phyloP scores from a whole-genome alignment of 2,113 vertebrate genomes.

The Carettochelys insculpta region DNA sequence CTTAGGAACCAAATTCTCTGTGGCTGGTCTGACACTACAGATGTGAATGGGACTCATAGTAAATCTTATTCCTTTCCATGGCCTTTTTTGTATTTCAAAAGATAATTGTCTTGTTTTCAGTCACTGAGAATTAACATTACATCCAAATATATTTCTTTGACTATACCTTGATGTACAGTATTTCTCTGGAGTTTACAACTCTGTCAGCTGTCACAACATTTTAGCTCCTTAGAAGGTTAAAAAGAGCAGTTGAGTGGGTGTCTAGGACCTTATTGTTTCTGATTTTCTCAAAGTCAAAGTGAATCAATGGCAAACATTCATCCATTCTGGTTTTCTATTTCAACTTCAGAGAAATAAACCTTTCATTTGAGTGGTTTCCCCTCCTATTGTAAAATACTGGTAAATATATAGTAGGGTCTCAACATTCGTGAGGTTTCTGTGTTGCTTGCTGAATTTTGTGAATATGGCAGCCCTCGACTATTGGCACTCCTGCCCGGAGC shows the following conservation, averaged over 20 bases:
- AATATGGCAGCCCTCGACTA: no score
- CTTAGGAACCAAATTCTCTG: background rate
- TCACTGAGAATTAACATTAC: background rate
- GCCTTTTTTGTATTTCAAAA: background rate
- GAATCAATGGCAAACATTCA: background rate
- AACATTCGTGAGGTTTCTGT: no score
- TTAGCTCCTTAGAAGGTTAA: background rate
- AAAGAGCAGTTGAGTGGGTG: background rate
- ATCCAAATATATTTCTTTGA: background rate
- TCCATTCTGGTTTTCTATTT: background rate
- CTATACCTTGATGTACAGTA: background rate
- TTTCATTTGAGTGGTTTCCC: background rate
- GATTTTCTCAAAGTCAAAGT: background rate
- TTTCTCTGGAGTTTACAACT: background rate
- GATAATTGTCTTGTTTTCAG: background rate
- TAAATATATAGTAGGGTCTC: no score
- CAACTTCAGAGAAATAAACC: background rate
- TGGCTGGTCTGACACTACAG: background rate
- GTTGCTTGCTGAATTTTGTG: no score
- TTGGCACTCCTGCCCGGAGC: no score
- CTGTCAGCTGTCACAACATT: background rate
- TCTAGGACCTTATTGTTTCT: background rate
- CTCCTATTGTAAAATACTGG: background rate
- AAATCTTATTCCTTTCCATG: background rate
- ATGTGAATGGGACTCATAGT: background rate